Conservation (phyloP, 35 echinoderm and acorn worm species). For the Chiridota heheva region DNA sequence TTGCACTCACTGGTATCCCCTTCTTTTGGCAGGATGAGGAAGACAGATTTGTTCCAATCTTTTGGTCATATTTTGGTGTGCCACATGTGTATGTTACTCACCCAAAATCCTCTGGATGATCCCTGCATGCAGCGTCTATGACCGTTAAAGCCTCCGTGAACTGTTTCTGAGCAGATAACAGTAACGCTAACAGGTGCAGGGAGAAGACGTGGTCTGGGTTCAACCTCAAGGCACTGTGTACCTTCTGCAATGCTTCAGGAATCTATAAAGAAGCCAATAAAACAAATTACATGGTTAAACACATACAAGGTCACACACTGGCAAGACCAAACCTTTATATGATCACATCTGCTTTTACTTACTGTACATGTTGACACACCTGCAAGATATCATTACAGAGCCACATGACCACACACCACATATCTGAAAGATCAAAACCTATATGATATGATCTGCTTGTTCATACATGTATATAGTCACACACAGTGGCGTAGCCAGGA, state of each 20-base stretch:
- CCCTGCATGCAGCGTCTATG: conserved; percentile 67
- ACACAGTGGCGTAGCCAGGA: too few species aligned
- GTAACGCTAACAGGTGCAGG: conserved; percentile 73
- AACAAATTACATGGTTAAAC: background rate
- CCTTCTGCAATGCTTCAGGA: conserved; percentile 80
- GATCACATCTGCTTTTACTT: too few species aligned
- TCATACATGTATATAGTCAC: too few species aligned
- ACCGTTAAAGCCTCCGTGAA: conserved; percentile 78
- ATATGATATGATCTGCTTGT: too few species aligned
- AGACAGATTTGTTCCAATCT: conserved; percentile 22
- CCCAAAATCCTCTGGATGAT: conserved; percentile 84
- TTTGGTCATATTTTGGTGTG: conserved; percentile 16
- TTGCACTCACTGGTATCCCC: conserved; percentile 33
- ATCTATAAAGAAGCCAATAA: conserved; percentile 40
- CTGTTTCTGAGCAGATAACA: conserved; percentile 89
- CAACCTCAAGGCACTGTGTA: conserved; percentile 64
- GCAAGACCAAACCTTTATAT: too few species aligned
- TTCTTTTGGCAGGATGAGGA: conserved; percentile 42
- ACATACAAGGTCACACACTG: background rate
- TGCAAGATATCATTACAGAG: too few species aligned
- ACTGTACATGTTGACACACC: too few species aligned
- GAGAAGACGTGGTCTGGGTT: conserved; percentile 69
- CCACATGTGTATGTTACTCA: conserved; percentile 21
- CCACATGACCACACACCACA: too few species aligned
- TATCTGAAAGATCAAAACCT: too few species aligned